Evolutionary conservation across 2,113 vertebrate genomes (phyloP), one percentile per base, ranked within the genome.

Genomic region (Hydrolagus affinis): DNA sequence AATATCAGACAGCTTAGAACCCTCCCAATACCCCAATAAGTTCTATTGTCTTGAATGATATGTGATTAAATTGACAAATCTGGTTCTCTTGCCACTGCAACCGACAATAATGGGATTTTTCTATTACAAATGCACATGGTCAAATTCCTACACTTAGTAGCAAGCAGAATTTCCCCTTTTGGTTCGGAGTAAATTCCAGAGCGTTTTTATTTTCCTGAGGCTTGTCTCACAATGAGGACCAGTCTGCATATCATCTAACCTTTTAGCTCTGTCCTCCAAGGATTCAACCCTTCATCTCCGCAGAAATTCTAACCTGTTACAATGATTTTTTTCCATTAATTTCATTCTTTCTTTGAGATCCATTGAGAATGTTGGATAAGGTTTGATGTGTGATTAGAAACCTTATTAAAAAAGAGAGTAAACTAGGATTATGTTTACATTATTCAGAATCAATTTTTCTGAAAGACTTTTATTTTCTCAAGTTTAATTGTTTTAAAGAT

Each of bases 401-500:
- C 9, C 15, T 66, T 9, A 30, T 19, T 19, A 30, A 15, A 19
- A 72, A 72, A 23, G 21, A 19, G 32, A 56, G 8, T 21, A 75
- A 75, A 75, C 30, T 30, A 75, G 73, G 11, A 56, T 10, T 11
- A 56, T 21, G 23, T 28, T 21, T 44, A 44, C 44, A 44, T 44
- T 44, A 6, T 44, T 75, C 73, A 56, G 9, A 66, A 32, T 32
- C 60, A 11, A 66, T 83, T 83, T 83, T 28, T 66, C 32, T 83
- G 25, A 83, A 9, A 19, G 23, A 60, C 21, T n/a, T 25, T 25
- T 25, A 62, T 25, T 11, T n/a, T 28, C 15, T 28, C 73, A 75
- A 64, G 76, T 83, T 28, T 66, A 83, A 66, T 83, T 83, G 78
- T 66, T 83, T 62, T 32, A 68, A 83, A 64, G 14, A 83, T 80